Base-by-base conservation (phyloP, 1,140 invertebrate genomes). In the Colletes gigas region DNA sequence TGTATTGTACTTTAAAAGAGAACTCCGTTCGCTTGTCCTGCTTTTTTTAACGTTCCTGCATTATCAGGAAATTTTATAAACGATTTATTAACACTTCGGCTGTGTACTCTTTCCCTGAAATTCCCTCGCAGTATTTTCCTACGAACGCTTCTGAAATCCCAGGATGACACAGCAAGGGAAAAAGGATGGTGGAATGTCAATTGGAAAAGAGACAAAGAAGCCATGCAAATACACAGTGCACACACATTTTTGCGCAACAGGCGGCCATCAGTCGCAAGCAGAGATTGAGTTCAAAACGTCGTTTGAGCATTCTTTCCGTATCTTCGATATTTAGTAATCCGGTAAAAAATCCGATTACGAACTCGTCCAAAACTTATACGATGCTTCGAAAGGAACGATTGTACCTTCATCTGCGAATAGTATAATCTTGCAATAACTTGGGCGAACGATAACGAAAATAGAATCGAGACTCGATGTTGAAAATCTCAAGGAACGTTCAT, bases 171-270 rank as follows among this genome's bases (percentile, higher is more conserved):
- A 12, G 10, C 50, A 50, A 50, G 10, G 10, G 50, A 50, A 50
- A 50, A 50, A 50, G 5, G 50, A 50, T 50, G 10, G 10, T 50
- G 3, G 54, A 54, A 15, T 30, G 30, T 30, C 15, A 10, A 12
- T 0, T 1, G 19, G 15, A 12, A 44, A 57, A 9, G 54, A n/a
- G 47, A 75, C 72, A 68, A 80, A 65, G 77, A n/a, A 60, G 17
- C 30, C 21, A 67, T 74, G 78, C 73, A 72, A 68, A 73, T 82
- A 52, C 74, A 57, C 73, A 59, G 84, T 78, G 69, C 69, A 78
- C 73, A 76, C 52, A 85, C 80, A 82, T 82, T 85, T 84, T 85
- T 77, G 60, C 54, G 84, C 84, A 85, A 85, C 84, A 85, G 84
- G 84, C 85, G 83, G 83, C 60, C 59, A 82, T 78, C 79, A 60